Evolutionary conservation across 2,888 invertebrate species (phyloP).

Genomic region (Oasisia sp.): DNA sequence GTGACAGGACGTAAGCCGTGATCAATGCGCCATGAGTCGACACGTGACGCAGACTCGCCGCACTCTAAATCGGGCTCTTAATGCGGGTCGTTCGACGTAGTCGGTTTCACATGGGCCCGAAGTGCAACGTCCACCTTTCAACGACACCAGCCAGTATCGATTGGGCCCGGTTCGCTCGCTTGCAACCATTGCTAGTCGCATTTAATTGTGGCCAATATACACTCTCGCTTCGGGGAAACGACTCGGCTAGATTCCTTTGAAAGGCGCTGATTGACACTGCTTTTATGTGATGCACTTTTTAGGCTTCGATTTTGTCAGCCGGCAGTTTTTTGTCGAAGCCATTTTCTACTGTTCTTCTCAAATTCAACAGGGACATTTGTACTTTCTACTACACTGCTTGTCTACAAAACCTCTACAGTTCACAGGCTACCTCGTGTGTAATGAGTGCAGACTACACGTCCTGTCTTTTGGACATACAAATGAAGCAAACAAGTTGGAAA

Average conservation of each 20-base stretch:
- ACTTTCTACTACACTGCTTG: not conserved
- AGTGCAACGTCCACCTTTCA: not conserved
- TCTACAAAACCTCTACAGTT: not conserved
- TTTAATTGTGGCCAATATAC: conserved; percentile 9
- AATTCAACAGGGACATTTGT: not conserved
- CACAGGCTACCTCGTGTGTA: not conserved
- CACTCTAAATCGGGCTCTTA: not conserved
- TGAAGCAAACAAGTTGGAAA: not conserved
- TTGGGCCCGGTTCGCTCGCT: not conserved
- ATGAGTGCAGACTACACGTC: not conserved
- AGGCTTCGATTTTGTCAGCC: not conserved
- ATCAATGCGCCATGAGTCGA: not conserved
- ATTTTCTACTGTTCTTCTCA: not conserved
- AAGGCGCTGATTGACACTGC: not conserved
- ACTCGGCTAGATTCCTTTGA: not conserved
- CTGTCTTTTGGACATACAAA: not conserved
- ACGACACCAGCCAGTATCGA: not conserved
- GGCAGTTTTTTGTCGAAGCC: not conserved
- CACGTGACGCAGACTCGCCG: not conserved
- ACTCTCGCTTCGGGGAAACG: not conserved
- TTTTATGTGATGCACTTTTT: not conserved
- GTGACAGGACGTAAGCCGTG: conserved; percentile 2
- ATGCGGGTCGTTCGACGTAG: not conserved
- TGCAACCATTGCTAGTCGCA: not conserved
- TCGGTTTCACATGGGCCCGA: not conserved